Conservation (phyloP, 2,888 invertebrate species). For the Colletes collaris region DNA sequence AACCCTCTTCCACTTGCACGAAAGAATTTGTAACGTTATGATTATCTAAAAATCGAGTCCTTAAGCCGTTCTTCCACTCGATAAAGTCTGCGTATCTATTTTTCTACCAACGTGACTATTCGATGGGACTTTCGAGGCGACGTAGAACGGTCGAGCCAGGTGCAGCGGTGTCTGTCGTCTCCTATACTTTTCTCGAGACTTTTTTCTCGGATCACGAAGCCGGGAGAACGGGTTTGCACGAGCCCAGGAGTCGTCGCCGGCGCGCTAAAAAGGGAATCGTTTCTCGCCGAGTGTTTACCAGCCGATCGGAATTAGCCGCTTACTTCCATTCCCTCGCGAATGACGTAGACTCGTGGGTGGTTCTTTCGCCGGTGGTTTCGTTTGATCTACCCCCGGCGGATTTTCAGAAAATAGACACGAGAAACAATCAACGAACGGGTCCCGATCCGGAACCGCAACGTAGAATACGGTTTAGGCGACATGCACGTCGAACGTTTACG, state of each 20-base stretch:
- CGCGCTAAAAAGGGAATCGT: background rate
- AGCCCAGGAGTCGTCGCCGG: background rate
- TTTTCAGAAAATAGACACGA: background rate
- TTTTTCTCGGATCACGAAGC: no score
- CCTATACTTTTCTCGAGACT: no score
- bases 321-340: background rate
- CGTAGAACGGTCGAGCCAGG: no score
- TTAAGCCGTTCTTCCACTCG: no score
- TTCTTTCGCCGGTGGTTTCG: background rate
- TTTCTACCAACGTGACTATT: no score
- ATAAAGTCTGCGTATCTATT: no score
- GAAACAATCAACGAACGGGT: background rate
- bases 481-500: background rate
- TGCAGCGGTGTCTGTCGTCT: no score
- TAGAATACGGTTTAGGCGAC: background rate
- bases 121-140: no score
- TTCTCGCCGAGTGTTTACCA: background rate
- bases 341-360: background rate
- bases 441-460: background rate
- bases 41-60: no score
- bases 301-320: constrained; percentile 9
- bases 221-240: no score
- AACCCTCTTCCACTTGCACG: no score
- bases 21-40: no score
- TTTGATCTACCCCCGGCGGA: background rate